phyloP scores from a whole-genome alignment of 37 sponge, comb jelly and placozoan species.

The Beroe ovata region DNA sequence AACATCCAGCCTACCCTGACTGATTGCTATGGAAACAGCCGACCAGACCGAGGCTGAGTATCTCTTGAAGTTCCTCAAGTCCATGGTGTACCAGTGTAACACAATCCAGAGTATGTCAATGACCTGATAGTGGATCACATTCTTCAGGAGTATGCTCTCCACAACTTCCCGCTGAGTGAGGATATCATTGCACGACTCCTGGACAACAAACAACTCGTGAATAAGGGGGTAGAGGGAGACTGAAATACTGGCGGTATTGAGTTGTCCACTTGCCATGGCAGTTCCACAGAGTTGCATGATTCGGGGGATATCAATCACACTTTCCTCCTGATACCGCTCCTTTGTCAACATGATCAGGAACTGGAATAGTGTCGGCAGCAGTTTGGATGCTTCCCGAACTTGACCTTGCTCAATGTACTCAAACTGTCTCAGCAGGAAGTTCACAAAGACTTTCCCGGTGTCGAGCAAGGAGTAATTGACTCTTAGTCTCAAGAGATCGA shows the following conservation, averaged over 20 bases:
- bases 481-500: slow-evolving; percentile 26
- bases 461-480: slow-evolving; percentile 56
- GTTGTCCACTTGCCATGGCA: slow-evolving; percentile 68
- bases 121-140: slow-evolving; percentile 60
- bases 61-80: slow-evolving; percentile 13
- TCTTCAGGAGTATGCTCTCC: slow-evolving; percentile 42
- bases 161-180: slow-evolving; percentile 52
- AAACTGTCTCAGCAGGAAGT: slow-evolving; percentile 57
- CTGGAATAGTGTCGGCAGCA: slow-evolving; percentile 39
- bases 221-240: slow-evolving; percentile 54
- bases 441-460: slow-evolving; percentile 63
- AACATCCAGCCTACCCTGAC: slow-evolving; percentile 34
- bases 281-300: slow-evolving; percentile 64
- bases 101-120: slow-evolving; percentile 66
- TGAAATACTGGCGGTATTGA: slow-evolving; percentile 56
- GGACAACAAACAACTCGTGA: slow-evolving; percentile 39
- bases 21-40: slow-evolving; percentile 66
- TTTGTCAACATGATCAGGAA: slow-evolving; percentile 66
- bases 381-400: slow-evolving; percentile 63
- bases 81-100: slow-evolving; percentile 48
- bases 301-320: slow-evolving; percentile 40
- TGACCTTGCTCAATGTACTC: slow-evolving; percentile 65
- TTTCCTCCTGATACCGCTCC: slow-evolving; percentile 17
- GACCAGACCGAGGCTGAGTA: slow-evolving; percentile 62
- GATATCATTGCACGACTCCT: slow-evolving; percentile 25